Evolutionary conservation across 2,113 vertebrate species (phyloP).

Genomic region (Hirundichthys speculiger): DNA sequence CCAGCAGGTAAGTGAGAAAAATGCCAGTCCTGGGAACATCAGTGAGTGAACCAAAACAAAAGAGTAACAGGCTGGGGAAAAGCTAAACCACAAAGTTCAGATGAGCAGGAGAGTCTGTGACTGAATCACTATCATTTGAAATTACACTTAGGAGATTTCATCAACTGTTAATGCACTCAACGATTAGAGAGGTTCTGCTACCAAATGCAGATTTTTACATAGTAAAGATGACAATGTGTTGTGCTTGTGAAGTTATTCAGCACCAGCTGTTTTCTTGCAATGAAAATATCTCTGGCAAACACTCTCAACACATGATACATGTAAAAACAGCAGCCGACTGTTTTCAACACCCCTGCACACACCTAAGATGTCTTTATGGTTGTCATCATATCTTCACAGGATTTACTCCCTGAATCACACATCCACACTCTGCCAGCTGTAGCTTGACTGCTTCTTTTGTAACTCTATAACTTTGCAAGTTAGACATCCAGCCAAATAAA

Average conservation of each 20-base stretch:
- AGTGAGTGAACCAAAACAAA: slow-evolving; percentile 6
- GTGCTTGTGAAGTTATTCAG: no score
- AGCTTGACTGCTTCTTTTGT: slow-evolving; percentile 1
- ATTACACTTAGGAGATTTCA: no score
- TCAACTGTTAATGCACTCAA: no score
- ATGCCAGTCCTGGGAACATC: background rate
- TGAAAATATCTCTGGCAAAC: no score
- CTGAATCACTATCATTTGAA: background rate
- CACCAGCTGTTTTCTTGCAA: no score
- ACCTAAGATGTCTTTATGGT: background rate
- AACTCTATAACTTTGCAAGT: background rate
- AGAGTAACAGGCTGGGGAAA: background rate
- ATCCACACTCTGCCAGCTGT: background rate
- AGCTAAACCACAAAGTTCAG: background rate
- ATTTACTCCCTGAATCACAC: slow-evolving; percentile 6
- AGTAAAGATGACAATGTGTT: no score
- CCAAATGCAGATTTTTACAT: no score
- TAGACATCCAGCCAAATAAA: background rate
- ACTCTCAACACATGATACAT: no score
- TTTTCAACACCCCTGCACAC: background rate
- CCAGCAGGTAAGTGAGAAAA: no score
- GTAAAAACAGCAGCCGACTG: no score
- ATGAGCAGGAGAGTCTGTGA: background rate
- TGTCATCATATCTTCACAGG: background rate
- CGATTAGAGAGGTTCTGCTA: no score